Percentiles rank a stretch among this genome's conserved stretches.
Evolutionary conservation across 2,888 invertebrate species (phyloP).

Genomic region (Cancer borealis): DNA sequence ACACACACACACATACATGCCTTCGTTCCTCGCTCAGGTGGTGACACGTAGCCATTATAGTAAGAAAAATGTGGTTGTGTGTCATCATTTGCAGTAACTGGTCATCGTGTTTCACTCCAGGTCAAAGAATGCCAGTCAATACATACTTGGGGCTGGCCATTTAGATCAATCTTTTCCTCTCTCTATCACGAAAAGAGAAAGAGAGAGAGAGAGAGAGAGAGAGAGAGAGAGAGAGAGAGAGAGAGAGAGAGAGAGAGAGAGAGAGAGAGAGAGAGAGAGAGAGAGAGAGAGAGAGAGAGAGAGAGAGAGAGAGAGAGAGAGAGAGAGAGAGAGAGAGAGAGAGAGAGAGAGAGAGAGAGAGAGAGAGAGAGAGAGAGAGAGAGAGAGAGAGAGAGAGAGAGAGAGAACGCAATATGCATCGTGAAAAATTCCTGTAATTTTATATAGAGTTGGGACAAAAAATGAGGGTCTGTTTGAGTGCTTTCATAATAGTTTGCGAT

Average conservation of each 20-base stretch:
- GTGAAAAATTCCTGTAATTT: background rate
- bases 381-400: background rate
- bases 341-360: constrained; percentile 20
- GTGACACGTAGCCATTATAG: background rate
- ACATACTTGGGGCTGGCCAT: background rate
- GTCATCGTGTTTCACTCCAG: background rate
- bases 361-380: constrained; percentile 9
- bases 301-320: constrained; percentile 20
- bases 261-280: constrained; percentile 20
- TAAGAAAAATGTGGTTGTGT: background rate
- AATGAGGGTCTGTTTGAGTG: constrained; percentile 8
- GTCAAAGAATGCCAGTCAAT: background rate
- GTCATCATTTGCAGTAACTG: background rate
- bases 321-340: constrained; percentile 17
- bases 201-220: too few relatives aligned
- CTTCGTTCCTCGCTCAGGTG: background rate
- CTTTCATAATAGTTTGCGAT: background rate
- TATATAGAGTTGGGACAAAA: background rate
- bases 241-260: constrained; percentile 12
- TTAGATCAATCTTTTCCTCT: background rate
- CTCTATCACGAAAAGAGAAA: background rate
- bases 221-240: background rate
- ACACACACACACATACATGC: constrained; percentile 20
- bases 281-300: constrained; percentile 20
- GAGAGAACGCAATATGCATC: background rate